Conservation (phyloP, 2,797 vertebrate species). For the Columba guinea region DNA sequence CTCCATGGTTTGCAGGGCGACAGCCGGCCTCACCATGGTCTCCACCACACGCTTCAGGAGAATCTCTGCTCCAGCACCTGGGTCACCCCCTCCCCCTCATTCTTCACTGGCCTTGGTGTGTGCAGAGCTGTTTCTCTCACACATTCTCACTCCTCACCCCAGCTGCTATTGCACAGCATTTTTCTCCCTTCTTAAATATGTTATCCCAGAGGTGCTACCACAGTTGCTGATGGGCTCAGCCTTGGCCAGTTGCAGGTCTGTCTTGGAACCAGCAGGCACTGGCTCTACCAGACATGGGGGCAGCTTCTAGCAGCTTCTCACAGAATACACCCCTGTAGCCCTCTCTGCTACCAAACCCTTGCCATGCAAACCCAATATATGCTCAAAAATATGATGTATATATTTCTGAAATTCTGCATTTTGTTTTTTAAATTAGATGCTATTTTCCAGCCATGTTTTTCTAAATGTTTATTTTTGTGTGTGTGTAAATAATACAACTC, state of each 20-base stretch:
- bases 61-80: accelerated
- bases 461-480: neutral
- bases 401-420: neutral
- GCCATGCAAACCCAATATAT: neutral
- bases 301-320: neutral
- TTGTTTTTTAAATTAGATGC: neutral
- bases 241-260: accelerated
- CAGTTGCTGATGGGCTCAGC: accelerated
- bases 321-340: neutral
- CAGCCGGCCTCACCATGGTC: too few relatives aligned
- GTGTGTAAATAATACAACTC: neutral
- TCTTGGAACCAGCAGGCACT: neutral
- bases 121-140: neutral
- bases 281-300: accelerated
- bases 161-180: neutral
- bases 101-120: neutral
- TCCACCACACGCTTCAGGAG: neutral
- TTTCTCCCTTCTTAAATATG: neutral
- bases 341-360: neutral
- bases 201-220: neutral
- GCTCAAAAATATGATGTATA: neutral
- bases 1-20: neutral
- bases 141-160: neutral
- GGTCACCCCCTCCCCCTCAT: neutral
- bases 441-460: neutral